A percentile compares a stretch with the other conserved stretches of the same genome.
phyloP scores from a whole-genome alignment of 2,888 invertebrate species.

The Ganaspis brasiliensis region DNA sequence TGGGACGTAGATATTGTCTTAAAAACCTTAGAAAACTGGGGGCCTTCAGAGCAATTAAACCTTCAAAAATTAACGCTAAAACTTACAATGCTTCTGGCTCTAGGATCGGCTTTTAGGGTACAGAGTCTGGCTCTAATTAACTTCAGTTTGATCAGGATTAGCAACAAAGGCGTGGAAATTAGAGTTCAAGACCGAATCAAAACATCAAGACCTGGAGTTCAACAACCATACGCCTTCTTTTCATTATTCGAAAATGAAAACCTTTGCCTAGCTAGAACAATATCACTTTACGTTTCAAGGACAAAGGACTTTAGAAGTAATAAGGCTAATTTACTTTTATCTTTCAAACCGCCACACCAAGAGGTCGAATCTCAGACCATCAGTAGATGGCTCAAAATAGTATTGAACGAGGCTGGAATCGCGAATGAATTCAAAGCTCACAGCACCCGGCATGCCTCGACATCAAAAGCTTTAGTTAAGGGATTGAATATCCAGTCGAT shows the following conservation, averaged over 20 bases:
- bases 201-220: constrained; percentile 45
- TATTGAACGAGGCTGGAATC: constrained; percentile 38
- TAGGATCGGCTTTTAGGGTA: constrained; percentile 44
- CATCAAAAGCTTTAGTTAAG: constrained; percentile 49
- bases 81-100: constrained; percentile 26
- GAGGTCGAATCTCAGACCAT: background rate
- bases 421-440: constrained; percentile 46
- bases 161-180: constrained; percentile 34
- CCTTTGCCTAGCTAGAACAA: background rate
- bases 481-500: constrained; percentile 53
- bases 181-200: constrained; percentile 48
- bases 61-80: background rate
- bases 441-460: constrained; percentile 58
- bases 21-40: constrained; percentile 38
- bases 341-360: background rate
- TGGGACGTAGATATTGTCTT: constrained; percentile 54
- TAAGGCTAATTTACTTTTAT: background rate
- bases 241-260: background rate
- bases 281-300: background rate
- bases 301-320: constrained; percentile 6
- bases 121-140: constrained; percentile 46
- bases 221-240: constrained; percentile 41
- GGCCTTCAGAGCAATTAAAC: background rate
- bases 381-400: constrained; percentile 55
- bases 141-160: constrained; percentile 28